Percentiles rank a stretch among this genome's conserved stretches.
phyloP scores from a whole-genome alignment of 2,113 vertebrate genomes.

The Lycaon pictus region DNA sequence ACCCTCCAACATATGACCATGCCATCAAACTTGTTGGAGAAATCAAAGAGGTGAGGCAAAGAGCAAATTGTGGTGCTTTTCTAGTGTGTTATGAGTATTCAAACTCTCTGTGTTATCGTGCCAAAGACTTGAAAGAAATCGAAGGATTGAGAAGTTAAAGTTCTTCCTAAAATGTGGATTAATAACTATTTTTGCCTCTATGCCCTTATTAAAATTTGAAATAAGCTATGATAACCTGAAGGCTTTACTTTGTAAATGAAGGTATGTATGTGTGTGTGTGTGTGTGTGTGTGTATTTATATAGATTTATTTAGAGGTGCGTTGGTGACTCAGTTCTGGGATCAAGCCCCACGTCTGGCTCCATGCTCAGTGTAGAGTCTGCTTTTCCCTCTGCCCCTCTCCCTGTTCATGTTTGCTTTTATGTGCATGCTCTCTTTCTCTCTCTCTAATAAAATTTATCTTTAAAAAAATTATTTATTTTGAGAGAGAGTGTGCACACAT shows the following conservation, averaged over 20 bases:
- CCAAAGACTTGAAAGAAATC: neutral
- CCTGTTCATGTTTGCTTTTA: too few species aligned
- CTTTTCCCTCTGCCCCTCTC: too few species aligned
- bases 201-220: neutral
- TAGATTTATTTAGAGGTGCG: neutral
- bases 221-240: neutral
- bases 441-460: too few species aligned
- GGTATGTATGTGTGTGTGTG: neutral
- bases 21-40: conserved; percentile 91
- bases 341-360: too few species aligned
- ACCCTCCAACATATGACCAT: conserved; percentile 90
- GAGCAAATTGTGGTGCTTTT: neutral
- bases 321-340: too few species aligned
- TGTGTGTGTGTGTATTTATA: too few species aligned
- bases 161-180: neutral
- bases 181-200: conserved; percentile 3
- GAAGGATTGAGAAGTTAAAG: neutral
- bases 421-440: too few species aligned
- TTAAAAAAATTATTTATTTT: neutral
- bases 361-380: too few species aligned
- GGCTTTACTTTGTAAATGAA: conserved; percentile 30
- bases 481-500: neutral
- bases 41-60: conserved; percentile 89
- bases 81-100: neutral
- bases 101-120: neutral